These are phyloP conservation scores for Xenopus petersii DNA, from an alignment of 2,797 vertebrate species.

Conservation along the genomic window DNA sequence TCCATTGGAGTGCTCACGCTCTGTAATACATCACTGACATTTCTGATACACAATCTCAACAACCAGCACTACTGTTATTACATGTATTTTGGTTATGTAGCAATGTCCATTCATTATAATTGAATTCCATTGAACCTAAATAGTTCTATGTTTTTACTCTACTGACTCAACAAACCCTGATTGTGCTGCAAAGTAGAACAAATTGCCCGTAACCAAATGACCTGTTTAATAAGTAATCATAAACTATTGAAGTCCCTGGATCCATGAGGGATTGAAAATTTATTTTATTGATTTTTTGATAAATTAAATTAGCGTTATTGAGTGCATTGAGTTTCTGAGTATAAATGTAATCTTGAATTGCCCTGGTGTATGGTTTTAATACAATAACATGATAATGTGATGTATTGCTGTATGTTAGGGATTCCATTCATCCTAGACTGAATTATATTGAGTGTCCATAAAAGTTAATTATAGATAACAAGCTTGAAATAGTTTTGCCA, in stretches of 20 bases:
- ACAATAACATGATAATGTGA: conserved; percentile 14
- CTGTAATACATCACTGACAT: background rate
- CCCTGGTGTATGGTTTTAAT: conserved; percentile 1
- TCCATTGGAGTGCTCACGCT: background rate
- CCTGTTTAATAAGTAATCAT: conserved; percentile 23
- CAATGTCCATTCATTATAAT: conserved; percentile 4
- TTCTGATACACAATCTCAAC: background rate
- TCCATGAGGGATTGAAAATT: conserved; percentile 8
- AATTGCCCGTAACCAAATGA: conserved; percentile 8
- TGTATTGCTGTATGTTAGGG: background rate
- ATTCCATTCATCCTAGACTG: conserved; percentile 6
- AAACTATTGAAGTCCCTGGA: background rate
- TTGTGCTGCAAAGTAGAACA: conserved; percentile 4
- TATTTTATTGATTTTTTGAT: conserved; percentile 24
- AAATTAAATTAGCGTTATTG: conserved; percentile 26
- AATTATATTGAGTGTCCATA: conserved; percentile 3
- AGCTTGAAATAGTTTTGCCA: background rate
- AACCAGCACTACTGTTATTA: background rate
- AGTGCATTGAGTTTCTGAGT: conserved; percentile 12
- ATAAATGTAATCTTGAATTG: conserved; percentile 15
- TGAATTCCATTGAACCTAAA: background rate
- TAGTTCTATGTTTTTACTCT: background rate
- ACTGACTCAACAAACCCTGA: background rate
- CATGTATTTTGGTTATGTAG: background rate
- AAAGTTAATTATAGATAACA: conserved; percentile 24